phyloP scores from a whole-genome alignment of 2,888 invertebrate genomes.

The Acronicta leporina region DNA sequence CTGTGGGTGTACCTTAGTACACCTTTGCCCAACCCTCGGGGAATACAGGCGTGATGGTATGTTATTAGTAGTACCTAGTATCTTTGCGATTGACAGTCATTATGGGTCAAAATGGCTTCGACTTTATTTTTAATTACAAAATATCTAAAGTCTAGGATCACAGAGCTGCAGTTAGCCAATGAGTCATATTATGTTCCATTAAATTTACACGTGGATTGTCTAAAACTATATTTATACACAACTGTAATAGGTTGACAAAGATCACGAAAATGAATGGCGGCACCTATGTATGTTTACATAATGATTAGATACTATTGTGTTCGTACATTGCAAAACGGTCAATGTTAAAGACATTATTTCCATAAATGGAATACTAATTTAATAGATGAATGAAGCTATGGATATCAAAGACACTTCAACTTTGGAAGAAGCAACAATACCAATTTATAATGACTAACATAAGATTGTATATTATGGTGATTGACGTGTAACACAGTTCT shows the following conservation, averaged over 20 bases:
- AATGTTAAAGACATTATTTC: conserved; percentile 13
- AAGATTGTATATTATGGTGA: conserved; percentile 28
- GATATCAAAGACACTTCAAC: neutral
- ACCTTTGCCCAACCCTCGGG: too few relatives aligned
- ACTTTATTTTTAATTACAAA: neutral
- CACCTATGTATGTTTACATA: conserved; percentile 6
- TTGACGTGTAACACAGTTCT: conserved; percentile 28
- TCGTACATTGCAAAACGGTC: neutral
- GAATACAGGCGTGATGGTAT: too few relatives aligned
- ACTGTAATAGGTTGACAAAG: conserved; percentile 18
- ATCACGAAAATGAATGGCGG: conserved; percentile 14
- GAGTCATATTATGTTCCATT: neutral
- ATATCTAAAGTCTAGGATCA: too few relatives aligned
- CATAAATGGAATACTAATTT: conserved; percentile 15
- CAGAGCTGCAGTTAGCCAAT: neutral
- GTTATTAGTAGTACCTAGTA: neutral
- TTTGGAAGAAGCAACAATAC: conserved; percentile 6
- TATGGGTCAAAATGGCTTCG: neutral
- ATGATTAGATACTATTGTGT: conserved; percentile 26
- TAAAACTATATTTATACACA: conserved; percentile 22
- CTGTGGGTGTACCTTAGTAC: too few relatives aligned
- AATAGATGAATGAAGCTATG: neutral
- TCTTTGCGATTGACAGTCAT: neutral
- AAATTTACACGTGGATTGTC: conserved; percentile 29
- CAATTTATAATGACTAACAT: conserved; percentile 34